Conservation (phyloP, 2,888 invertebrate genomes). For the Abrostola tripartita region DNA sequence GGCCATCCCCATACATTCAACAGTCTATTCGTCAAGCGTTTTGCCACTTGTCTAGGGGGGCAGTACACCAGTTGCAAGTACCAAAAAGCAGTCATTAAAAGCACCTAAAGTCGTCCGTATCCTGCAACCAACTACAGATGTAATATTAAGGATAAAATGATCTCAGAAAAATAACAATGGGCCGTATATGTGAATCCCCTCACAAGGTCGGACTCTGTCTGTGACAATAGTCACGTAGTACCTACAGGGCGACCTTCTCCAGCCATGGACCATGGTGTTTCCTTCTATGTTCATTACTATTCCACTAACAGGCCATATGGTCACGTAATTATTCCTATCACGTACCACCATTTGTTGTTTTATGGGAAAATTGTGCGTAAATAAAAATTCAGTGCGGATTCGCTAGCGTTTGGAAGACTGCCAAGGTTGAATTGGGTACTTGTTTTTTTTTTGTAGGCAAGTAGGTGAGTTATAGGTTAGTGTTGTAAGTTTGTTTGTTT, state of each 20-base stretch:
- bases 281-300: constrained; percentile 49
- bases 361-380: constrained; percentile 40
- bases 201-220: constrained; percentile 21
- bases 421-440: not conserved
- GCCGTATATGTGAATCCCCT: not conserved
- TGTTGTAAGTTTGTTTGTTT: not conserved
- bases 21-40: too few species aligned
- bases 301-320: constrained; percentile 13
- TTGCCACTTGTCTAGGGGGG: too few species aligned
- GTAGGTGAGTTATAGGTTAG: not conserved
- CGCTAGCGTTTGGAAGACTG: constrained; percentile 1
- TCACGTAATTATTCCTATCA: constrained; percentile 34
- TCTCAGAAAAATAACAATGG: constrained; percentile 2
- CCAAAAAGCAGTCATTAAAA: too few species aligned
- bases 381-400: constrained; percentile 9
- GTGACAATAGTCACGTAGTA: constrained; percentile 46
- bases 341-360: constrained; percentile 44
- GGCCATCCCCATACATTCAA: too few species aligned
- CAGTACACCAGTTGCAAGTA: too few species aligned
- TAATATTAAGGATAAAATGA: constrained; percentile 1
- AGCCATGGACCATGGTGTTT: constrained; percentile 35
- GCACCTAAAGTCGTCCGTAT: not conserved
- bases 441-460: not conserved
- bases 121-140: not conserved
- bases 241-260: constrained; percentile 32